Conservation (phyloP, 2,797 vertebrate species). For the Microctenopoma lineatum region DNA sequence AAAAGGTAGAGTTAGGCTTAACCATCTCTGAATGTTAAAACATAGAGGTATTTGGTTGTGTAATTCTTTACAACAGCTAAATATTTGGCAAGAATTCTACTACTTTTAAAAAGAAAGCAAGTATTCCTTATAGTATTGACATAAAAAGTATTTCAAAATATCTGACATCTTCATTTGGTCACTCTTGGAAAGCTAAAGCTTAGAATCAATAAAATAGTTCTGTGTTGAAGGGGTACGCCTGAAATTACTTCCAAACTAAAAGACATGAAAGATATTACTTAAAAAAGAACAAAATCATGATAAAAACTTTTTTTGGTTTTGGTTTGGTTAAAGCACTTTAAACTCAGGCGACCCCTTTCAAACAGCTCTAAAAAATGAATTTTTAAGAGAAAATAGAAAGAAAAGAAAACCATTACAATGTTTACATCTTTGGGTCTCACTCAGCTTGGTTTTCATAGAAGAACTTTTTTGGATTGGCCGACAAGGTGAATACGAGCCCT, state of each 20-base stretch:
- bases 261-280: slow-evolving; percentile 19
- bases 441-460: slow-evolving; percentile 77
- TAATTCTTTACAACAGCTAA: slow-evolving; percentile 67
- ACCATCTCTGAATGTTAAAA: slow-evolving; percentile 70
- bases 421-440: slow-evolving; percentile 84
- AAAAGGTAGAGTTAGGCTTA: slow-evolving; percentile 54
- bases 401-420: slow-evolving; percentile 77
- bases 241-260: slow-evolving; percentile 50
- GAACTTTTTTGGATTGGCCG: slow-evolving; percentile 75
- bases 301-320: slow-evolving; percentile 62
- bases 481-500: slow-evolving; percentile 41
- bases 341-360: slow-evolving; percentile 55
- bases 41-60: slow-evolving; percentile 78
- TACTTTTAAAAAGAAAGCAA: slow-evolving; percentile 64
- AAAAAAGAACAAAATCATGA: slow-evolving; percentile 45
- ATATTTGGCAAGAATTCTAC: slow-evolving; percentile 80
- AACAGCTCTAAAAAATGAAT: slow-evolving; percentile 38
- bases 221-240: slow-evolving; percentile 44
- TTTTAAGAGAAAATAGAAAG: slow-evolving; percentile 55
- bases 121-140: slow-evolving; percentile 64
- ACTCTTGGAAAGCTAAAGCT: slow-evolving; percentile 69
- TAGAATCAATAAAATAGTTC: slow-evolving; percentile 67
- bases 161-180: slow-evolving; percentile 82
- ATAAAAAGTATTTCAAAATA: slow-evolving; percentile 82
- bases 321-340: slow-evolving; percentile 76